phyloP scores from a whole-genome alignment of 2,113 vertebrate species.

The Notarius lentiginosus region DNA sequence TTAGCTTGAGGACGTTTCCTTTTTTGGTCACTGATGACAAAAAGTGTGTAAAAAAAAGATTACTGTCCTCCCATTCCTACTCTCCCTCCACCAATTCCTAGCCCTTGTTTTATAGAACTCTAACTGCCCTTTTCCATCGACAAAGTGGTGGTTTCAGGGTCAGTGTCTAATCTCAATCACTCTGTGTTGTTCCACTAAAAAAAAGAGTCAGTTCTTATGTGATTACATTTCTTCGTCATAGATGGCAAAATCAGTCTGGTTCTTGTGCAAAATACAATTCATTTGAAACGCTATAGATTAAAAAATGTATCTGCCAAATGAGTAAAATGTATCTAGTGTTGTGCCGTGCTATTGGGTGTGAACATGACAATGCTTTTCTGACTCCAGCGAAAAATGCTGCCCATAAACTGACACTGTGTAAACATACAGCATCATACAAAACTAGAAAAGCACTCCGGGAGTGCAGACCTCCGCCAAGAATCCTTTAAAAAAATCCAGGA shows the following conservation, averaged over 20 bases:
- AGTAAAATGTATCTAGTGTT: not conserved
- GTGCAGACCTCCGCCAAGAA: too few relatives aligned
- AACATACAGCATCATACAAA: not conserved
- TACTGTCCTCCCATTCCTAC: not conserved
- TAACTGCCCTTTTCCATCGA: not conserved
- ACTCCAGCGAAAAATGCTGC: not conserved
- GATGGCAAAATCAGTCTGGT: not conserved
- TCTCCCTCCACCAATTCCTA: not conserved
- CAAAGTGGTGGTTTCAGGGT: not conserved
- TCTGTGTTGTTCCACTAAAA: not conserved
- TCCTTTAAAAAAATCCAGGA: too few relatives aligned
- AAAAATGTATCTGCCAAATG: not conserved
- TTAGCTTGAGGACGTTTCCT: constrained; percentile 65
- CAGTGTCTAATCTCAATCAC: not conserved
- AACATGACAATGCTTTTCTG: not conserved
- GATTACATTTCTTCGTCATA: not conserved
- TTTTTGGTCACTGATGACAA: constrained; percentile 72
- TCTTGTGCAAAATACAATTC: not conserved
- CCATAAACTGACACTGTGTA: not conserved
- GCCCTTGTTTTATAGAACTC: not conserved
- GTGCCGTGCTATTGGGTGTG: not conserved
- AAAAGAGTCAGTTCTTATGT: not conserved
- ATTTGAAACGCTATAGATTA: not conserved
- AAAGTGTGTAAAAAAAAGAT: not conserved
- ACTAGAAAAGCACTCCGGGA: too few relatives aligned